Percentiles rank a stretch among this genome's conserved stretches.
Evolutionary conservation across 2,113 vertebrate species (phyloP).

Genomic region (Brachirus orientalis): DNA sequence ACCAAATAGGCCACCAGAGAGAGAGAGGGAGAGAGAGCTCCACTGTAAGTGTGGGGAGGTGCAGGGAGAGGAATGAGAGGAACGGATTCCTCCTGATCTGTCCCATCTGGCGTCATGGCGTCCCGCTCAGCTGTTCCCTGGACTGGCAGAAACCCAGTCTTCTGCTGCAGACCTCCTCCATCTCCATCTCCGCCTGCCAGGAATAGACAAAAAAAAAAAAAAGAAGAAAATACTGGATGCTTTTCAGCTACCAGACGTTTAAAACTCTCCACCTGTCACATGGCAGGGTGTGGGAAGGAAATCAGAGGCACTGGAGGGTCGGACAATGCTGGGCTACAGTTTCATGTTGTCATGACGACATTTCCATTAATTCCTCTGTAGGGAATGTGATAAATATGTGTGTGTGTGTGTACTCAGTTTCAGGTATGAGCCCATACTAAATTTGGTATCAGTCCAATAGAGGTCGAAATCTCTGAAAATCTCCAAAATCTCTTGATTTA

Average conservation of each 20-base stretch:
- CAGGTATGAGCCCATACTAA: no score
- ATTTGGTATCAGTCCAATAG: no score
- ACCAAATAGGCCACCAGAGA: constrained; percentile 2
- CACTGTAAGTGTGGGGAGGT: background rate
- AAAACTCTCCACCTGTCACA: constrained; percentile 40
- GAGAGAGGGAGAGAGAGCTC: no score
- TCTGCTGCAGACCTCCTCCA: constrained; percentile 1
- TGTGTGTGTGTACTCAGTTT: background rate
- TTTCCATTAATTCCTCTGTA: constrained; percentile 21
- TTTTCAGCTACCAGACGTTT: constrained; percentile 26
- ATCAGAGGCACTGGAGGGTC: constrained; percentile 33
- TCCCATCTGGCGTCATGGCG: constrained; percentile 9
- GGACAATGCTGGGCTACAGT: constrained; percentile 12
- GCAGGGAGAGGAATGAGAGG: constrained; percentile 6
- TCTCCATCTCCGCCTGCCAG: constrained; percentile 13
- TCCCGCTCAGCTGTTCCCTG: constrained; percentile 49
- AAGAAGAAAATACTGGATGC: no score
- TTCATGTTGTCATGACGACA: constrained; percentile 25
- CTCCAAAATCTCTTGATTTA: no score
- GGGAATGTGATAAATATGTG: constrained; percentile 21
- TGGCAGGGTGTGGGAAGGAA: constrained; percentile 36
- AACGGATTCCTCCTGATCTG: constrained; percentile 6
- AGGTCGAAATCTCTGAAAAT: no score
- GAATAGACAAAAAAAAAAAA: constrained; percentile 32
- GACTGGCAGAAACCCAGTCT: constrained; percentile 7